A percentile compares a stretch with the other conserved stretches of the same genome.
Conservation (phyloP, 2,888 invertebrate genomes). For the Tetanocera ferruginea region DNA sequence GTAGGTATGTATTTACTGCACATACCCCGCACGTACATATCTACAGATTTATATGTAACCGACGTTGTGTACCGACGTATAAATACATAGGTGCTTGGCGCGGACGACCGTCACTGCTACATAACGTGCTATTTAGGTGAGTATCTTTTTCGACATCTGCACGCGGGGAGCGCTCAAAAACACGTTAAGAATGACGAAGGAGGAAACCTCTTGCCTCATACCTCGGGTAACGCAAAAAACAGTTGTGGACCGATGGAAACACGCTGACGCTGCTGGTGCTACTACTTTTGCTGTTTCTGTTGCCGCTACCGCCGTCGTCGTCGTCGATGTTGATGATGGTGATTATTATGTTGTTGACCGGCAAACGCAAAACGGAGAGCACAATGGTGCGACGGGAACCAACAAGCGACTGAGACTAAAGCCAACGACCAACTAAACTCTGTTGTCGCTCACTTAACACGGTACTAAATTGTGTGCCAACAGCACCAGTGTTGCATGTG, state of each 20-base stretch:
- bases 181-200: slow-evolving; percentile 33
- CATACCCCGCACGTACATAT: slow-evolving; percentile 26
- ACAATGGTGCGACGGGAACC: slow-evolving; percentile 42
- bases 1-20: slow-evolving; percentile 39
- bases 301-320: slow-evolving; percentile 15
- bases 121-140: slow-evolving; percentile 38
- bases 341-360: slow-evolving; percentile 54
- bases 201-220: slow-evolving; percentile 17
- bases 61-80: slow-evolving; percentile 34
- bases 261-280: slow-evolving; percentile 36
- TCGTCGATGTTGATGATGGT: slow-evolving; percentile 1
- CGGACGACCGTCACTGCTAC: slow-evolving; percentile 25
- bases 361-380: slow-evolving; percentile 42
- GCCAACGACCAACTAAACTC: slow-evolving; percentile 49
- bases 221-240: slow-evolving; percentile 20
- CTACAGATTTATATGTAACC: slow-evolving; percentile 41
- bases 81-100: slow-evolving; percentile 25
- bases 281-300: slow-evolving; percentile 26
- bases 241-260: slow-evolving; percentile 33
- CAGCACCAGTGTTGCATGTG: slow-evolving; percentile 29
- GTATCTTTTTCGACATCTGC: slow-evolving; percentile 35
- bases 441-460: slow-evolving; percentile 16
- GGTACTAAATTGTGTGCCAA: not conserved
- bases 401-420: slow-evolving; percentile 45
- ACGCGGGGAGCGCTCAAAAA: slow-evolving; percentile 25